Evolutionary conservation across 2,888 invertebrate genomes (phyloP).

Genomic region (Philereme transversata): DNA sequence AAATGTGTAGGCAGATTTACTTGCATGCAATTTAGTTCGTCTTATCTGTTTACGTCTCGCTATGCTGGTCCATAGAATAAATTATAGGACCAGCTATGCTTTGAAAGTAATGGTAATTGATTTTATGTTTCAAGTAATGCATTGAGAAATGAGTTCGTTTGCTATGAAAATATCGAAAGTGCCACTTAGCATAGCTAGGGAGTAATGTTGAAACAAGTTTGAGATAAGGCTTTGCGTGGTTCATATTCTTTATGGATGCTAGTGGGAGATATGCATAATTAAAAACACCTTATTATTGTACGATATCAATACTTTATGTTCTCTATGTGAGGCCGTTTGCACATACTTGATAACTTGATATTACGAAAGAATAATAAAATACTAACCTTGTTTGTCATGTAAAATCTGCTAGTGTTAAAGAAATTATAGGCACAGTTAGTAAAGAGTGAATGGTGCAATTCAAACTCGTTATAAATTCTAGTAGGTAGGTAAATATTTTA

Average conservation of each 20-base stretch:
- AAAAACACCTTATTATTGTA: constrained; percentile 26
- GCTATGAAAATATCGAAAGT: constrained; percentile 34
- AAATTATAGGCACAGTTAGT: too few species aligned
- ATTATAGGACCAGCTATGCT: constrained; percentile 40
- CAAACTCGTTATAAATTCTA: too few species aligned
- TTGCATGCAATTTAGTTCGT: constrained; percentile 38
- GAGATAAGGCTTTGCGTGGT: constrained; percentile 28
- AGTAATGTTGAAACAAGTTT: constrained; percentile 32
- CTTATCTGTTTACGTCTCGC: constrained; percentile 56
- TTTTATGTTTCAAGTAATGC: constrained; percentile 59
- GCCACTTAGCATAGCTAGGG: constrained; percentile 33
- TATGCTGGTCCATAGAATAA: constrained; percentile 25
- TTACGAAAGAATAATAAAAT: too few species aligned
- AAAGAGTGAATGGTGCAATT: too few species aligned
- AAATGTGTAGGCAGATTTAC: constrained; percentile 71
- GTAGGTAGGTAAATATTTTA: neutral
- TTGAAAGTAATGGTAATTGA: constrained; percentile 72
- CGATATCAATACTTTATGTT: constrained; percentile 12
- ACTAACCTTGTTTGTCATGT: too few species aligned
- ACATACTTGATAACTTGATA: neutral
- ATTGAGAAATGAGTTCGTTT: constrained; percentile 47
- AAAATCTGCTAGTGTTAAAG: too few species aligned
- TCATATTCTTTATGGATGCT: constrained; percentile 22
- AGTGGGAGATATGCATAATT: constrained; percentile 16
- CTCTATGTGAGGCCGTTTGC: constrained; percentile 11